Base-by-base conservation (phyloP, 2,797 vertebrate genomes). In the Pogoniulus pusillus region DNA sequence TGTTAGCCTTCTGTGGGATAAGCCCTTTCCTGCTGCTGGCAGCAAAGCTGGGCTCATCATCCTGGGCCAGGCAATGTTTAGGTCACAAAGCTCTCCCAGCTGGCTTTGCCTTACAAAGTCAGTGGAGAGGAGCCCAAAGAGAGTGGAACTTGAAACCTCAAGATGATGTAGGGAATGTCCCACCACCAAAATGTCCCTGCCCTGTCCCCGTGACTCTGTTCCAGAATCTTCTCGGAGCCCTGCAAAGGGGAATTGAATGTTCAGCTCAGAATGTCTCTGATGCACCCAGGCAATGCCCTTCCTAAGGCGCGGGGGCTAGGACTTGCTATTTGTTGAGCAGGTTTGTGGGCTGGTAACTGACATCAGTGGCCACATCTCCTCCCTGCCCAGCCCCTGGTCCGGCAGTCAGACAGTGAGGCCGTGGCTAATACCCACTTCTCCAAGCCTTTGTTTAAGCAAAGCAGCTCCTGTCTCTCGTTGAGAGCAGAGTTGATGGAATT, bases 1-100 rank as follows among this genome's bases (percentile, higher is more conserved):
- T 54, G 62, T 91, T 91, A 73, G 73, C 63, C 76, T 75, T 47
- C 37, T 47, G 74, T 35, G 71, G 90, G 75, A 60, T 84, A n/a
- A 86, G 66, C 69, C 62, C 68, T 60, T 92, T 85, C 26, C 89
- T 1, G 5, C 78, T 1, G 0, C 63, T 59, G 83, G 54, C 23
- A 8, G 90, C 75, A 86, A 43, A 39, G 74, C 82, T 23, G 53
- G 54, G 62, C 59, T 77, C 60, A 18, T 34, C 29, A 0, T 82
- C 60, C 8, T 16, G 51, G 24, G 63, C 65, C 1, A 1, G 41
- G n/a, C 26, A 30, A 35, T 1, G 5, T 37, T 68, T 55, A 60
- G 73, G 70, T 92, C 87, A 73, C 70, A 16, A 26, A 63, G 49
- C 70, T 59, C 81, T 55, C 49, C 88, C 81, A 65, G 54, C 74